Conservation (phyloP, 2,797 vertebrate species). For the Gobio occitaniae region DNA sequence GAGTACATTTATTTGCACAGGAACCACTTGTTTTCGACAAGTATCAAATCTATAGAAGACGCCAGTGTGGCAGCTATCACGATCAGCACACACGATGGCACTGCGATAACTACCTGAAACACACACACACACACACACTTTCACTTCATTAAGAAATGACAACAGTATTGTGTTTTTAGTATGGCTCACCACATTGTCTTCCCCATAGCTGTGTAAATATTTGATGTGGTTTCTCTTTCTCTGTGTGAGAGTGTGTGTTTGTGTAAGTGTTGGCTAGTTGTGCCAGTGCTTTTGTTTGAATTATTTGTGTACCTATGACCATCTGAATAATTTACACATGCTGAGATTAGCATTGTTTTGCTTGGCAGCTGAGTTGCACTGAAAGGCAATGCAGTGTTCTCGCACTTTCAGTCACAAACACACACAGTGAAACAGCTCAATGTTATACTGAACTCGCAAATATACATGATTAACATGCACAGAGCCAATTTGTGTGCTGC, state of each 20-base stretch:
- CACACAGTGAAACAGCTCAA: background rate
- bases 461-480: constrained; percentile 7
- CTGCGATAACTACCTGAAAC: background rate
- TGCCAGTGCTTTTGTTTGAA: constrained; percentile 53
- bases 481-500: constrained; percentile 1
- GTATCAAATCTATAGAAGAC: background rate
- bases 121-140: background rate
- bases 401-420: constrained; percentile 7
- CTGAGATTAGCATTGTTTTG: constrained; percentile 52
- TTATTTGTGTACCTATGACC: constrained; percentile 56
- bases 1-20: background rate
- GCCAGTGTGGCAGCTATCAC: background rate
- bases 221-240: constrained; percentile 45
- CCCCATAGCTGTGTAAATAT: constrained; percentile 41
- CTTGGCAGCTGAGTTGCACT: constrained; percentile 27
- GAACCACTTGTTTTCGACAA: background rate
- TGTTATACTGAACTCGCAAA: background rate
- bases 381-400: constrained; percentile 10
- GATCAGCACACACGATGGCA: background rate
- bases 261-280: constrained; percentile 48
- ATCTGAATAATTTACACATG: constrained; percentile 55
- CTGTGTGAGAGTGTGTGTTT: constrained; percentile 19
- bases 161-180: constrained; percentile 13
- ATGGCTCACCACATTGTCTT: constrained; percentile 59
- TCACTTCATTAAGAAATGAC: constrained; percentile 15